Percentiles rank a stretch among this genome's conserved stretches.
Conservation (phyloP, 2,113 vertebrate species). For the Corythornis cristatus region DNA sequence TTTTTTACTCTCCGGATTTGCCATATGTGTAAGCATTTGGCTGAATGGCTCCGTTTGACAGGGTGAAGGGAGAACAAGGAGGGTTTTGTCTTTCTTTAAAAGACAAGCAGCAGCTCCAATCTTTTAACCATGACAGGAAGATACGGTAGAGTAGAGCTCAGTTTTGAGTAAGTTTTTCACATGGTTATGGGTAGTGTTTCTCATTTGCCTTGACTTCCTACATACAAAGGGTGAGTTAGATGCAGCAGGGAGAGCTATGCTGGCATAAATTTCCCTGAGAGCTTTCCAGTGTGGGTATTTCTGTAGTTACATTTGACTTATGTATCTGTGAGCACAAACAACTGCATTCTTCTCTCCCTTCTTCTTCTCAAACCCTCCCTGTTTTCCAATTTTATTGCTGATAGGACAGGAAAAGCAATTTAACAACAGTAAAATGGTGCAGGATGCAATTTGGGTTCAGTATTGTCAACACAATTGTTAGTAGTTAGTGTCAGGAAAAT, state of each 20-base stretch:
- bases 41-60: neutral
- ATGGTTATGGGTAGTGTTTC: neutral
- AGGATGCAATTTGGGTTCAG: neutral
- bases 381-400: slow-evolving; percentile 12
- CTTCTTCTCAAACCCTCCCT: neutral
- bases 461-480: neutral
- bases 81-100: neutral
- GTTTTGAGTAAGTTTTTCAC: neutral
- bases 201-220: neutral
- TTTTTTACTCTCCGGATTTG: neutral
- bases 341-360: neutral
- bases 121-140: neutral
- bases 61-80: neutral
- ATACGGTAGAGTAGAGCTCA: neutral
- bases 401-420: slow-evolving; percentile 9
- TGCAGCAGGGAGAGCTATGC: neutral
- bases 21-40: neutral
- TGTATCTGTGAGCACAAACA: slow-evolving; percentile 13
- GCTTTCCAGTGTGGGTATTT: neutral
- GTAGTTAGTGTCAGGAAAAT: neutral
- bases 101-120: neutral
- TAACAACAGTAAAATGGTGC: neutral
- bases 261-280: neutral
- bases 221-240: neutral
- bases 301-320: slow-evolving; percentile 1